Evolutionary conservation across 2,113 vertebrate species (phyloP).

Genomic region (Otocyon megalotis): DNA sequence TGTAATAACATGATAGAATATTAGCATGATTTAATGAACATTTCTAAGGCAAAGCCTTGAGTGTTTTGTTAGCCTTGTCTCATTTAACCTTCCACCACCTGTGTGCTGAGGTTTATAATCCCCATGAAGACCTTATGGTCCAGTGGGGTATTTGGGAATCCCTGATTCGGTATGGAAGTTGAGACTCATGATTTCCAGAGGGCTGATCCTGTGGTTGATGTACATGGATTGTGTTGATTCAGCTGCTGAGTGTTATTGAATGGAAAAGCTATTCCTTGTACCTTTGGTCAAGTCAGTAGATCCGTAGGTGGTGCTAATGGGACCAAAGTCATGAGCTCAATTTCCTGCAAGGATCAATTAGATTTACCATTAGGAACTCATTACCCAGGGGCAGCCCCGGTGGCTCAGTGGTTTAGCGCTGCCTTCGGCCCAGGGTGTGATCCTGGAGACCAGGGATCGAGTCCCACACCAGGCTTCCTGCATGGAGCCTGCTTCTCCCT

Average conservation of each 20-base stretch:
- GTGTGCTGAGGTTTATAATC: not conserved
- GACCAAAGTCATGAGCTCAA: not conserved
- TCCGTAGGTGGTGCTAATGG: not conserved
- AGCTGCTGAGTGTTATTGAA: not conserved
- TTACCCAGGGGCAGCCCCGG: not conserved
- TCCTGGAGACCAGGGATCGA: too few relatives aligned
- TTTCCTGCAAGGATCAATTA: not conserved
- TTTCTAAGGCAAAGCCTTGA: not conserved
- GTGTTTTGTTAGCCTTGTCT: not conserved
- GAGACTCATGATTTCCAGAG: not conserved
- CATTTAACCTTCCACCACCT: not conserved
- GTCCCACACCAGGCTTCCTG: too few relatives aligned
- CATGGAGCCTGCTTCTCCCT: too few relatives aligned
- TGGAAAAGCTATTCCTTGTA: not conserved
- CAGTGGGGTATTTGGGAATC: not conserved
- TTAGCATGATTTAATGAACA: not conserved
- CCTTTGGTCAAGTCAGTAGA: not conserved
- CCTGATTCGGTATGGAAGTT: not conserved
- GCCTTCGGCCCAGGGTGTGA: too few relatives aligned
- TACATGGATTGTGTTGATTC: not conserved
- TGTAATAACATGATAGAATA: not conserved
- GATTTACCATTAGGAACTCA: slow-evolving; percentile 10
- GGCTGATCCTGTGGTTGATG: not conserved
- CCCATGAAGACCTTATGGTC: not conserved
- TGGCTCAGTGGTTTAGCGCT: too few relatives aligned